Evolutionary conservation across 2,888 invertebrate genomes (phyloP).

Genomic region (Mesorhabditis spiculigera): DNA sequence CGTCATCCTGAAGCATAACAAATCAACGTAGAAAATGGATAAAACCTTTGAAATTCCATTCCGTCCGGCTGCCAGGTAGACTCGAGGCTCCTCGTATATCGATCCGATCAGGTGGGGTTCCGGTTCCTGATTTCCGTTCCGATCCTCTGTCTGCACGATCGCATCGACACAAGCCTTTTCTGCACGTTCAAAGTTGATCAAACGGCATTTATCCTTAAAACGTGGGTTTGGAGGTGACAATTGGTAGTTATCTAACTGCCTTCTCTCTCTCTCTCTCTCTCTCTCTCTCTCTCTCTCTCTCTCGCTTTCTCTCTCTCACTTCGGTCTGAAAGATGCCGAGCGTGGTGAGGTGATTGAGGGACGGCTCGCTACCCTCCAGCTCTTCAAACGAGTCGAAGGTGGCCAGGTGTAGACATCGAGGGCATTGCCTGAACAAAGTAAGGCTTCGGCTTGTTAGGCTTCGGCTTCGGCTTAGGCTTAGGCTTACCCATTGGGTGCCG

Average conservation of each 20-base stretch:
- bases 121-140: neutral
- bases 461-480: neutral
- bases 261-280: neutral
- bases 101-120: too few species aligned
- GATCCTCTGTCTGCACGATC: slow-evolving; percentile 26
- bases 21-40: neutral
- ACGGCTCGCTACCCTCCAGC: slow-evolving; percentile 20
- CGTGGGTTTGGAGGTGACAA: too few species aligned
- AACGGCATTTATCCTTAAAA: slow-evolving; percentile 34
- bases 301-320: slow-evolving; percentile 12
- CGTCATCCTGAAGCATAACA: neutral
- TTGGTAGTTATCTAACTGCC: too few species aligned
- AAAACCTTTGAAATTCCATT: neutral
- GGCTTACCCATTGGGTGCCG: neutral
- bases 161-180: slow-evolving; percentile 24
- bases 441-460: neutral
- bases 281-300: neutral
- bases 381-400: slow-evolving; percentile 29
- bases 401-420: slow-evolving; percentile 12
- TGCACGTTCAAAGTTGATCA: slow-evolving; percentile 23
- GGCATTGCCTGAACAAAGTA: neutral
- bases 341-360: slow-evolving; percentile 35
- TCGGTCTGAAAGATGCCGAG: slow-evolving; percentile 37
- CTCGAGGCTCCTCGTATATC: too few species aligned
- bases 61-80: neutral